Percentiles rank a stretch among this genome's conserved stretches.
These are phyloP conservation scores for Corythornis cristatus DNA, from an alignment of 2,113 vertebrate species.

Conservation along the genomic window DNA sequence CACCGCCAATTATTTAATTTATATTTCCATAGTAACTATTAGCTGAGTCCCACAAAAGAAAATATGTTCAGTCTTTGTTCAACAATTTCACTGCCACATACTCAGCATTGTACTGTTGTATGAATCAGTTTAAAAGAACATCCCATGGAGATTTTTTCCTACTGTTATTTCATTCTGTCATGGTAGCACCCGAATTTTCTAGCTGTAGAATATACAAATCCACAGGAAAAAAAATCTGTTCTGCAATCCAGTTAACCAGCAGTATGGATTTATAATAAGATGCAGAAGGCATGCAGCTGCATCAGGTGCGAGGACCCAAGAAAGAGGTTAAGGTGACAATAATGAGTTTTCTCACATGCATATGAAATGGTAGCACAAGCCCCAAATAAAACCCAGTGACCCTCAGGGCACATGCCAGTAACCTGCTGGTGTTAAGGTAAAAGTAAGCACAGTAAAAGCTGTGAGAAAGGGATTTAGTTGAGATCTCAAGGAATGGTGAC, in stretches of 20 bases:
- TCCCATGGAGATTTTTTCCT: background rate
- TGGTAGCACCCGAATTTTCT: background rate
- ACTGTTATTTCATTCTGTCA: background rate
- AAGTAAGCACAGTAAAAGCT: background rate
- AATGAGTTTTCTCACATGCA: background rate
- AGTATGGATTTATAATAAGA: background rate
- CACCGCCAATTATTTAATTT: constrained; percentile 35
- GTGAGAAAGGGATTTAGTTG: background rate
- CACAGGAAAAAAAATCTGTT: background rate
- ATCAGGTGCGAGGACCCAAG: background rate
- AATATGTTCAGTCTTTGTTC: background rate
- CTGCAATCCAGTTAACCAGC: background rate
- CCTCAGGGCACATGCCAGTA: background rate
- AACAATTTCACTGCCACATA: background rate
- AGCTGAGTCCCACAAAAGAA: background rate
- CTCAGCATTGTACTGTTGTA: background rate
- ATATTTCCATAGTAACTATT: constrained; percentile 38
- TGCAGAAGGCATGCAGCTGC: background rate
- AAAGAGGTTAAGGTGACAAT: background rate
- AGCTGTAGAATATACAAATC: background rate
- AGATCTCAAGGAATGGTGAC: background rate
- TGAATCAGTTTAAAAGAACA: background rate
- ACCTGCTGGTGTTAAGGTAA: background rate
- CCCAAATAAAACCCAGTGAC: background rate
- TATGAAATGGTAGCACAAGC: background rate